Conservation (phyloP, 2,113 vertebrate genomes). For the Syrmaticus mikado region DNA sequence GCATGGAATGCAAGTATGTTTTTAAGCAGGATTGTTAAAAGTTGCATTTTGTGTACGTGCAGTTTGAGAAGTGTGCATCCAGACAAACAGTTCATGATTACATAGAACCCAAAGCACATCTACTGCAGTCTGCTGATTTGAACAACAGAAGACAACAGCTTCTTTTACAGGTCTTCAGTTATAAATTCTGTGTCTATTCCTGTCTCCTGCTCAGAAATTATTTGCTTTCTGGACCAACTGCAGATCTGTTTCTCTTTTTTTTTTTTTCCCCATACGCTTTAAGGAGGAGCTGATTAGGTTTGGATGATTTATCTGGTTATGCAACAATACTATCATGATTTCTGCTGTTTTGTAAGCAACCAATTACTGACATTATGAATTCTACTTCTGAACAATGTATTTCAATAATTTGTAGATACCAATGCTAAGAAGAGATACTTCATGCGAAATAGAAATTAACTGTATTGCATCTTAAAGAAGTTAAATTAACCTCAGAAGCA, state of each 20-base stretch:
- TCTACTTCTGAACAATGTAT: neutral
- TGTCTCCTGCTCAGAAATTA: neutral
- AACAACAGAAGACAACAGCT: neutral
- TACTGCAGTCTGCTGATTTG: neutral
- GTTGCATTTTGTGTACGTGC: neutral
- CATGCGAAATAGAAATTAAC: fast-evolving
- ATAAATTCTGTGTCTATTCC: neutral
- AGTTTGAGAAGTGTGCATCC: neutral
- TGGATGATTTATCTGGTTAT: neutral
- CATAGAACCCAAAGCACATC: neutral
- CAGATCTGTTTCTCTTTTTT: neutral
- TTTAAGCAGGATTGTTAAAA: neutral
- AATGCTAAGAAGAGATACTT: neutral
- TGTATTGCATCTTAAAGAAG: neutral
- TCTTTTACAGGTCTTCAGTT: neutral
- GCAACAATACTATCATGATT: fast-evolving
- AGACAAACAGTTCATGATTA: neutral
- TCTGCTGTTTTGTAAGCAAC: neutral
- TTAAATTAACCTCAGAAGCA: neutral
- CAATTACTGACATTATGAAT: neutral
- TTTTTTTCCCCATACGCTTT: neutral
- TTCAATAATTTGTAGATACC: neutral
- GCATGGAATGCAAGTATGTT: neutral
- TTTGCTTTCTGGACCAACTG: neutral
- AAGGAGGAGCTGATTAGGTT: neutral